Evolutionary conservation across 2,113 vertebrate genomes (phyloP).

Genomic region (Merops nubicus): DNA sequence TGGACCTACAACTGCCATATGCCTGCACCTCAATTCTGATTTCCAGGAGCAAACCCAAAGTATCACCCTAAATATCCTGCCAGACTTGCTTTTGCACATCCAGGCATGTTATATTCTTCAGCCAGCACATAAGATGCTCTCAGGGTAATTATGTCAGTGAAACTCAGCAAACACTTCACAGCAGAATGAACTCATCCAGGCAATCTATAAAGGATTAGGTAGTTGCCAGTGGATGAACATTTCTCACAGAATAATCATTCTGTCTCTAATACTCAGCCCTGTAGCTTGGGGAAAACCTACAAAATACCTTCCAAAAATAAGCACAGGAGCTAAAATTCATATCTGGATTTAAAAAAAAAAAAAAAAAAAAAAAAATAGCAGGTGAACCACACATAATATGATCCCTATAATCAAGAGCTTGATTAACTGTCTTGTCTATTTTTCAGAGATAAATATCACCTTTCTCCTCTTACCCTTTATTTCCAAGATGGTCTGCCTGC

Average conservation of each 20-base stretch:
- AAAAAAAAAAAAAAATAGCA: too few relatives aligned
- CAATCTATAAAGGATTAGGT: slow-evolving; percentile 26
- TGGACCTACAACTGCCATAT: not conserved
- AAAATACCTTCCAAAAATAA: not conserved
- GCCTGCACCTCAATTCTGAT: not conserved
- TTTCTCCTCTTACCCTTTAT: not conserved
- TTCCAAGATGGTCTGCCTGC: not conserved
- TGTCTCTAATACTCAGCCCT: not conserved
- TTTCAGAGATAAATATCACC: not conserved
- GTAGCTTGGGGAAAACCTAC: not conserved
- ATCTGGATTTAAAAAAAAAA: too few relatives aligned
- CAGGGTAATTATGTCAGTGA: slow-evolving; percentile 6
- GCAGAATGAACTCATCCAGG: slow-evolving; percentile 26
- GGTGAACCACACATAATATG: not conserved
- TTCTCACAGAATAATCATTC: slow-evolving; percentile 11
- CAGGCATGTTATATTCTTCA: not conserved
- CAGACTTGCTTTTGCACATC: not conserved
- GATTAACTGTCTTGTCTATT: not conserved
- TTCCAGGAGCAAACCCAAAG: not conserved
- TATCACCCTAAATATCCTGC: not conserved
- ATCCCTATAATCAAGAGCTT: not conserved
- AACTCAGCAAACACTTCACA: slow-evolving; percentile 35
- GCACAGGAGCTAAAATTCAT: not conserved
- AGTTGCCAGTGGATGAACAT: not conserved
- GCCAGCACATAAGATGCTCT: not conserved